Base-by-base conservation (phyloP, 2,888 invertebrate species). In the Scaptomyza tumidula region DNA sequence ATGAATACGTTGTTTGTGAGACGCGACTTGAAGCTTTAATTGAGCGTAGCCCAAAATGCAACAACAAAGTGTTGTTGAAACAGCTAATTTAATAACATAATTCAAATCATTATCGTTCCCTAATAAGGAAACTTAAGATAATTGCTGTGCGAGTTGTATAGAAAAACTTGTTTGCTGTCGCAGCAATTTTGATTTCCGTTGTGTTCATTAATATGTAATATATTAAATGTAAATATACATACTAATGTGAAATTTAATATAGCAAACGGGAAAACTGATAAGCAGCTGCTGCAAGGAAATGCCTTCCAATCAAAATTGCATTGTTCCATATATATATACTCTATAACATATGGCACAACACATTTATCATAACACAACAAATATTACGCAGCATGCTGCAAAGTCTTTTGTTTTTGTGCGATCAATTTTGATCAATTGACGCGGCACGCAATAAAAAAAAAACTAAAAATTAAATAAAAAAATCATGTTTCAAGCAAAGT, bases 1-100 rank as follows among this genome's bases (percentile, higher is more conserved):
- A 44, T 55, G n/a, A 27, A 2, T 35, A 10, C 19, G 19, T 19
- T 50, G 49, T 19, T 16, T 19, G 56, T 14, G 16, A 44, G 67
- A 65, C 62, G 53, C 37, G 67, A 70, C 56, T 43, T 49, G 66
- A 56, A 71, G 54, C 50, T 10, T 62, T 41, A 80, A 79, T 78
- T 62, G 43, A 60, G 19, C 50, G 29, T 16, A 41, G 52, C 37
- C 10, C 2, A 29, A 29, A 45, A 49, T 24, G 46, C 45, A 44
- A 43, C 35, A 45, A 37, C 11, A 27, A 31, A 39, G n/a, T 60
- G 48, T 50, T 60, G 48, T 50, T 64, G 16, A n/a, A 55, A 55
- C n/a, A n/a, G 39, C 14, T 13, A 50, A 50, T 39, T 39, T 41
- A 37, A 39, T 54, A 37, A 56, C 13, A 33, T 9, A 50, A 9